A percentile compares a stretch with the other conserved stretches of the same genome.
Conservation (phyloP, 2,888 invertebrate genomes). For the Trissonchulus sp. region DNA sequence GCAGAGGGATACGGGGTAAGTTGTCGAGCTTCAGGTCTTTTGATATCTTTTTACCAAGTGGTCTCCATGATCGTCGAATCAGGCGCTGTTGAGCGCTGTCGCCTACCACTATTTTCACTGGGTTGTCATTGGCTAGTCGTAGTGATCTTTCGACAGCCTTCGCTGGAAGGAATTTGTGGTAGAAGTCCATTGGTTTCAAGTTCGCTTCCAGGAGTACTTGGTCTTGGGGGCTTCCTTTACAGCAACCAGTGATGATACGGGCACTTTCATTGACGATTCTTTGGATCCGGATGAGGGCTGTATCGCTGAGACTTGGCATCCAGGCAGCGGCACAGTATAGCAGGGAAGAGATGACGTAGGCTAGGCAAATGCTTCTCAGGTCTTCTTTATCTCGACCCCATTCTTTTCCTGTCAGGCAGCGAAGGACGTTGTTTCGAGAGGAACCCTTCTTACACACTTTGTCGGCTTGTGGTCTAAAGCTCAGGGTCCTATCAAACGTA, state of each 20-base stretch:
- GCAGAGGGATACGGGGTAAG: neutral
- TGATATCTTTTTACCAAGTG: neutral
- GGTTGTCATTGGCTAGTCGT: neutral
- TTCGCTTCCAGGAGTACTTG: slow-evolving; percentile 7
- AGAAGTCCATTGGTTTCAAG: neutral
- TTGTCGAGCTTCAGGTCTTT: neutral
- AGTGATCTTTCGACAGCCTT: slow-evolving; percentile 1
- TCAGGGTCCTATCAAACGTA: neutral
- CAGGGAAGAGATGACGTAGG: neutral
- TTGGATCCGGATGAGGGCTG: neutral
- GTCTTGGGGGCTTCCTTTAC: slow-evolving; percentile 2
- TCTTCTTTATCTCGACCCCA: neutral
- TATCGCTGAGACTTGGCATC: neutral
- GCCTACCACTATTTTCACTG: neutral
- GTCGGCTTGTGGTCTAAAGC: neutral
- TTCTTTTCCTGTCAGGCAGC: neutral
- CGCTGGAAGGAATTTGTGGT: neutral
- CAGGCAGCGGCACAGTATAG: neutral
- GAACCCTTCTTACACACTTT: neutral
- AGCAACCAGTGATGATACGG: slow-evolving; percentile 4
- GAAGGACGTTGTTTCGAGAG: neutral
- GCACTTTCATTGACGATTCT: neutral
- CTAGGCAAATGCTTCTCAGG: neutral
- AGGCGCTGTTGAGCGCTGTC: neutral
- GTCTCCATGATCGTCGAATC: neutral